phyloP scores from a whole-genome alignment of 2,888 invertebrate species.

The Amphipyra berbera region DNA sequence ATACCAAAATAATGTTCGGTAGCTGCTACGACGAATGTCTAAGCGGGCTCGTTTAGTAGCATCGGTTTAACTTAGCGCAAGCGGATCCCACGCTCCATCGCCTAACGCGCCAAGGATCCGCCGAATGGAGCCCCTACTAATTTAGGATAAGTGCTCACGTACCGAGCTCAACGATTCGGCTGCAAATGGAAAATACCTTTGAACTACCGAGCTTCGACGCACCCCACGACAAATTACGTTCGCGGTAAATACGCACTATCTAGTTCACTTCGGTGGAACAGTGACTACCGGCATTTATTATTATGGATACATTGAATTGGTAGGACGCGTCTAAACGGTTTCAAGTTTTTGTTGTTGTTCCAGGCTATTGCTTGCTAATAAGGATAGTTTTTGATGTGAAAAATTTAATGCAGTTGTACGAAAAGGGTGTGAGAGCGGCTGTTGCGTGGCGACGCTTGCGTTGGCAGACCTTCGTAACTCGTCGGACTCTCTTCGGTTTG shows the following conservation, averaged over 20 bases:
- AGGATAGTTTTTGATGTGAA: neutral
- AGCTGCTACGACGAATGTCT: slow-evolving; percentile 59
- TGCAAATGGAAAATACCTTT: slow-evolving; percentile 73
- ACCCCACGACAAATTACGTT: slow-evolving; percentile 68
- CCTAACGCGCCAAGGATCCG: slow-evolving; percentile 69
- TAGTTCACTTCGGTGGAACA: slow-evolving; percentile 44
- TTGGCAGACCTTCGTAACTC: no score
- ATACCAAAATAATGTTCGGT: slow-evolving; percentile 50
- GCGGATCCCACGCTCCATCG: slow-evolving; percentile 77
- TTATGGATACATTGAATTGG: slow-evolving; percentile 25
- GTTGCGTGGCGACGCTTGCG: no score
- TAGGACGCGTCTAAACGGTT: slow-evolving; percentile 2
- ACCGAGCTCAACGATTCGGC: slow-evolving; percentile 73
- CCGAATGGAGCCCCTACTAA: slow-evolving; percentile 74
- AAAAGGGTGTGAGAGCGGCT: no score
- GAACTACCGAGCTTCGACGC: slow-evolving; percentile 70
- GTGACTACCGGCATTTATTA: slow-evolving; percentile 33
- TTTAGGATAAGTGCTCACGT: slow-evolving; percentile 85
- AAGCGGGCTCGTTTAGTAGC: slow-evolving; percentile 69
- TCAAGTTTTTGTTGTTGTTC: slow-evolving; percentile 6
- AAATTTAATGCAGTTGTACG: no score
- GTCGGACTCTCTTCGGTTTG: no score
- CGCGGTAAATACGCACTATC: slow-evolving; percentile 63
- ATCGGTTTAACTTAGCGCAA: slow-evolving; percentile 73
- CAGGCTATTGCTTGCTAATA: neutral